Conservation (phyloP, 2,888 invertebrate genomes). For the Tholera decimalis region DNA sequence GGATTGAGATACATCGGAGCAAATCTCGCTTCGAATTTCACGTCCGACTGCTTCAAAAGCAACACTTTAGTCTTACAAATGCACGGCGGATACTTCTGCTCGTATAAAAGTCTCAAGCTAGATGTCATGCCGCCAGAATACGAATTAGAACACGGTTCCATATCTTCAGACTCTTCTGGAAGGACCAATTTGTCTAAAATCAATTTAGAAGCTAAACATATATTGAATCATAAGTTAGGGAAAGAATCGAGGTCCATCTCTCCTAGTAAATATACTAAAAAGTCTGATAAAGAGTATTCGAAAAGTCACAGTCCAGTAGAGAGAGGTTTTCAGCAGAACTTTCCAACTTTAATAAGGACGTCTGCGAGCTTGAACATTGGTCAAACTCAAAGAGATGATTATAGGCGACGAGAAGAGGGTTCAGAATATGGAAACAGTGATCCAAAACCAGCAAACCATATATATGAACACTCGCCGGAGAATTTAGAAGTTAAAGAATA, state of each 20-base stretch:
- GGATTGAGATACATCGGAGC: conserved; percentile 95
- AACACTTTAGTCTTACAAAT: conserved; percentile 97
- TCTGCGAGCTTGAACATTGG: conserved; percentile 82
- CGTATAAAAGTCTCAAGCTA: conserved; percentile 89
- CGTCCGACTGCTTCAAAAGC: conserved; percentile 93
- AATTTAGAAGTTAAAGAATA: conserved; percentile 83
- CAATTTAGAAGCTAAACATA: conserved; percentile 79
- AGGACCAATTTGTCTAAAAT: conserved; percentile 83
- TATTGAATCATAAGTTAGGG: conserved; percentile 74
- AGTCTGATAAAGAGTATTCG: conserved; percentile 83
- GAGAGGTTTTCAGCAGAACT: conserved; percentile 83
- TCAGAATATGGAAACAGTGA: conserved; percentile 71
- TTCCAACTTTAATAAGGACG: conserved; percentile 78
- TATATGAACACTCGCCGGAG: conserved; percentile 87
- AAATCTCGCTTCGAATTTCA: conserved; percentile 93
- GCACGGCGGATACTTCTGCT: conserved; percentile 96
- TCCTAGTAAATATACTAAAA: conserved; percentile 80
- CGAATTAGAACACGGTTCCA: conserved; percentile 83
- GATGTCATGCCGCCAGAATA: conserved; percentile 88
- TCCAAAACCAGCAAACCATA: conserved; percentile 72
- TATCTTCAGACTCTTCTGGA: conserved; percentile 86
- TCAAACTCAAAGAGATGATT: conserved; percentile 70
- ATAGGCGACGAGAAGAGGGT: conserved; percentile 71
- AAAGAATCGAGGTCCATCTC: conserved; percentile 86
- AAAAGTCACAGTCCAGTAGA: conserved; percentile 89